Conservation (phyloP, 2,797 vertebrate genomes). For the Paratrypauchen microcephalus region DNA sequence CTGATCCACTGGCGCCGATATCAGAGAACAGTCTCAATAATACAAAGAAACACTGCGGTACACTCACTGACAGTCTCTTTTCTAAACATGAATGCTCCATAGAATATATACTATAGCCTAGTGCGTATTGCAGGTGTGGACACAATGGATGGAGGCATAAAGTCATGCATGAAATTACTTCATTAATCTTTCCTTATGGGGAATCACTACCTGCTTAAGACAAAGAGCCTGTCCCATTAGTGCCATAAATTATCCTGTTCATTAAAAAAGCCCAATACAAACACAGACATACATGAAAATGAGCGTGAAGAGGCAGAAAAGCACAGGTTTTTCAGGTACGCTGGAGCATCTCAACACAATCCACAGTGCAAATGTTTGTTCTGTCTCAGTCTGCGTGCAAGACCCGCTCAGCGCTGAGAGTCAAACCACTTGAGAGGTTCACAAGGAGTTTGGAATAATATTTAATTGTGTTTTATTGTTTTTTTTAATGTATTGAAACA, state of each 20-base stretch:
- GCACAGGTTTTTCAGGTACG: conserved; percentile 48
- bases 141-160: conserved; percentile 75
- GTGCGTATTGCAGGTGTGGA: conserved; percentile 80
- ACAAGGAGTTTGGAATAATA: not conserved
- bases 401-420: conserved; percentile 7
- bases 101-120: conserved; percentile 63
- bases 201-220: conserved; percentile 78
- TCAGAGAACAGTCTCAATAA: conserved; percentile 12
- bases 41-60: conserved; percentile 6
- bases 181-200: conserved; percentile 84
- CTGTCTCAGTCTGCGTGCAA: conserved; percentile 26
- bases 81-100: conserved; percentile 73
- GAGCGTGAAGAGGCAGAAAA: conserved; percentile 44
- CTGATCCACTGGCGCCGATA: conserved; percentile 34
- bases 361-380: conserved; percentile 51
- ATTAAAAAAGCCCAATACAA: conserved; percentile 64
- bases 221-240: conserved; percentile 71
- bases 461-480: not conserved
- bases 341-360: conserved; percentile 51
- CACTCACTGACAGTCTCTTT: conserved; percentile 73
- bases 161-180: conserved; percentile 87
- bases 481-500: not conserved
- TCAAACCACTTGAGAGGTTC: conserved; percentile 25
- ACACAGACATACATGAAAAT: conserved; percentile 29
- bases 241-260: conserved; percentile 71